Conservation (phyloP, 2,113 vertebrate genomes). For the Sapayoa aenigma region DNA sequence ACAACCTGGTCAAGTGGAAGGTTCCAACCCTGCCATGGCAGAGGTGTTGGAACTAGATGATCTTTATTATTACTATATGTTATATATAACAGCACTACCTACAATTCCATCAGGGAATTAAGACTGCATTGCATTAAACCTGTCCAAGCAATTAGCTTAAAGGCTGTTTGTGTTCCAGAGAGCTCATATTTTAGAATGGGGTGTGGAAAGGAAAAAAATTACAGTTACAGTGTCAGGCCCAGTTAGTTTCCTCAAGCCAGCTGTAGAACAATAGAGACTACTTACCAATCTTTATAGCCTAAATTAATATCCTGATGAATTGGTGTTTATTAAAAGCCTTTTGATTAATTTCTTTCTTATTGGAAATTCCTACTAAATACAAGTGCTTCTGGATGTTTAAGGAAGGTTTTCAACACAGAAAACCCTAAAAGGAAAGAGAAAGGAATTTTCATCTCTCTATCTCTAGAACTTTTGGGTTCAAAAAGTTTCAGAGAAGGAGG, state of each 20-base stretch:
- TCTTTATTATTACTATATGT: not conserved
- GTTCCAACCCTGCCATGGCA: not conserved
- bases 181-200: slow-evolving; percentile 6
- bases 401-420: not conserved
- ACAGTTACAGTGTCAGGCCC: not conserved
- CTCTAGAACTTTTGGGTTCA: not conserved
- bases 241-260: not conserved
- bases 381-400: not conserved
- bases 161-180: not conserved
- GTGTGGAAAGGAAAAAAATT: slow-evolving; percentile 35
- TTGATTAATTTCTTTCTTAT: not conserved
- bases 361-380: not conserved
- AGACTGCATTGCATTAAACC: not conserved
- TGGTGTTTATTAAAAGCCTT: not conserved
- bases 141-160: slow-evolving; percentile 4
- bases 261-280: not conserved
- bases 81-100: not conserved
- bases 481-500: slow-evolving; percentile 31
- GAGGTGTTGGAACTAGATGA: not conserved
- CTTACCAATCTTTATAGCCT: not conserved
- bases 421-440: not conserved
- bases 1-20: not conserved
- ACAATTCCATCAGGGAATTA: not conserved
- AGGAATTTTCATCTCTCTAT: not conserved
- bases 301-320: not conserved